A percentile compares a stretch with the other conserved stretches of the same genome.
Evolutionary conservation across 2,797 vertebrate genomes (phyloP).

Genomic region (Oryzias dopingdopingensis): DNA sequence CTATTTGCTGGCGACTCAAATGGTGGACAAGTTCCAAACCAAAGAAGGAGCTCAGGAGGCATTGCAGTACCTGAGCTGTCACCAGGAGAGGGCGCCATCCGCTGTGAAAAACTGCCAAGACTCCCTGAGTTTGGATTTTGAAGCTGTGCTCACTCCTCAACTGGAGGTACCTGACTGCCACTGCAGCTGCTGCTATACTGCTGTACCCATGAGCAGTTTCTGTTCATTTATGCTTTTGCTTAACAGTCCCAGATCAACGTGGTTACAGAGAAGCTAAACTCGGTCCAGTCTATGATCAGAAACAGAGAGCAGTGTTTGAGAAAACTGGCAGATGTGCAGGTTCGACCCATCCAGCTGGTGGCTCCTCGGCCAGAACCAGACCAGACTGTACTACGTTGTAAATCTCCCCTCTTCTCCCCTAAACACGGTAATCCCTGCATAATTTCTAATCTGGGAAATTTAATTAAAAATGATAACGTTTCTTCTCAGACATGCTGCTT

Average conservation of each 20-base stretch:
- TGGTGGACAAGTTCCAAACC: slow-evolving; percentile 89
- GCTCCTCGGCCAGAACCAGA: slow-evolving; percentile 82
- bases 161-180: slow-evolving; percentile 81
- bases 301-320: slow-evolving; percentile 86
- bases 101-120: slow-evolving; percentile 80
- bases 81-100: slow-evolving; percentile 83
- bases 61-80: slow-evolving; percentile 83
- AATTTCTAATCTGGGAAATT: not conserved
- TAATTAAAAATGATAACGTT: not conserved
- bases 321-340: slow-evolving; percentile 81
- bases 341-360: slow-evolving; percentile 84
- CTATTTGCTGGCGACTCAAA: slow-evolving; percentile 91
- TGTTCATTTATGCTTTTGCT: not conserved
- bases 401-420: slow-evolving; percentile 84
- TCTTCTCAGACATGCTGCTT: too few relatives aligned
- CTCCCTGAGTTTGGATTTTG: slow-evolving; percentile 83
- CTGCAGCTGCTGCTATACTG: not conserved
- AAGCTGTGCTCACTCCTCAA: slow-evolving; percentile 85
- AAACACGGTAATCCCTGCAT: slow-evolving; percentile 82
- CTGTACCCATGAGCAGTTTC: not conserved
- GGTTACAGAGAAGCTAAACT: slow-evolving; percentile 85
- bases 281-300: slow-evolving; percentile 84
- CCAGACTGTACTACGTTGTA: slow-evolving; percentile 69
- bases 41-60: slow-evolving; percentile 89
- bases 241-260: slow-evolving; percentile 82